A percentile compares a stretch with the other conserved stretches of the same genome.
phyloP scores from a whole-genome alignment of 2,797 vertebrate species.

The Sarcoramphus papa region DNA sequence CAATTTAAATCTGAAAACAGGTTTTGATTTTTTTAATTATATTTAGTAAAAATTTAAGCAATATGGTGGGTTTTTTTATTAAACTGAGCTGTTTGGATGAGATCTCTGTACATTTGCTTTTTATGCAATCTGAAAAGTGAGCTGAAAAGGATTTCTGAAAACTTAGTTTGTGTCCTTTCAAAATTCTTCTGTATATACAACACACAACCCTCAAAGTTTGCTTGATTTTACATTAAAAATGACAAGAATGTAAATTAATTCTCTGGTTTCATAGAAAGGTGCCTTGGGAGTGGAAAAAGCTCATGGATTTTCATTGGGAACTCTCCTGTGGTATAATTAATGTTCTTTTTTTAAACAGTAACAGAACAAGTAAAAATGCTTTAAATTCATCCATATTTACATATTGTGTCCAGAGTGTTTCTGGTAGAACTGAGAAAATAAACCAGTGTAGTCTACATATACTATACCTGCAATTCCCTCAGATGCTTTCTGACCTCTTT shows the following conservation, averaged over 20 bases:
- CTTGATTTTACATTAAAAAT: background rate
- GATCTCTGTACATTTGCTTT: background rate
- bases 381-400: slow-evolving; percentile 29
- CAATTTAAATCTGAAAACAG: background rate
- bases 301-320: slow-evolving; percentile 7
- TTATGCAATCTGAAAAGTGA: background rate
- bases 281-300: slow-evolving; percentile 4
- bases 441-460: background rate
- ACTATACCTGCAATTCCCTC: background rate
- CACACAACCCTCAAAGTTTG: background rate
- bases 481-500: slow-evolving; percentile 11
- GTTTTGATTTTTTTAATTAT: background rate
- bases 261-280: background rate
- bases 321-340: slow-evolving; percentile 48
- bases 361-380: background rate
- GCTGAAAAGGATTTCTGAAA: background rate
- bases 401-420: background rate
- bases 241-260: slow-evolving; percentile 23
- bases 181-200: background rate
- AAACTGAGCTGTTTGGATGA: background rate
- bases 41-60: background rate
- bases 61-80: background rate
- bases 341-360: background rate
- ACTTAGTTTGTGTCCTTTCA: background rate
- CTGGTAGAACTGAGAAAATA: background rate